Percentiles rank a stretch among this genome's conserved stretches.
These are phyloP conservation scores for Cheirogaleus major DNA, from an alignment of 2,797 vertebrate genomes.

Conservation along the genomic window DNA sequence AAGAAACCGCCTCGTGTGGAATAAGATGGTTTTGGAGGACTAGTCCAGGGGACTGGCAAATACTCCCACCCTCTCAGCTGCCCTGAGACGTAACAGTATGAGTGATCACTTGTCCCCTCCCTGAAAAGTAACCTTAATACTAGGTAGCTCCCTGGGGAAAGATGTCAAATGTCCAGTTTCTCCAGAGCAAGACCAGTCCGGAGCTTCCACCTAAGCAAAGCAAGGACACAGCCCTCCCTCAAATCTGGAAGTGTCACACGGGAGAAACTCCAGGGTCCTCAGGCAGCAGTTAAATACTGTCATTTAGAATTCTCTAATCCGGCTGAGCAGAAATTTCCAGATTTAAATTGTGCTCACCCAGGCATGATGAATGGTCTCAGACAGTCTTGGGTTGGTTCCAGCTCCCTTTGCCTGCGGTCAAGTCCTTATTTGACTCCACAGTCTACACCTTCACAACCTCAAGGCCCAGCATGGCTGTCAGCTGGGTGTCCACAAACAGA, in stretches of 20 bases:
- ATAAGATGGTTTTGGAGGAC: background rate
- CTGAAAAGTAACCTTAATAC: background rate
- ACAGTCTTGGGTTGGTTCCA: conserved; percentile 42
- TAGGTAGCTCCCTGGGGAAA: background rate
- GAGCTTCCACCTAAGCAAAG: background rate
- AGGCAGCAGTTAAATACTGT: conserved; percentile 49
- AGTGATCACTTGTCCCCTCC: background rate
- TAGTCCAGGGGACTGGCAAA: background rate
- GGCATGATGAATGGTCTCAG: conserved; percentile 60
- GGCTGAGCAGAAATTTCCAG: conserved; percentile 73
- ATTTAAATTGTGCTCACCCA: conserved; percentile 61
- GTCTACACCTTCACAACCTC: background rate
- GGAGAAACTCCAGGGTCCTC: conserved; percentile 31
- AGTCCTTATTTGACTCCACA: conserved; percentile 61
- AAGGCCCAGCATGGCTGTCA: background rate
- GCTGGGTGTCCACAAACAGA: background rate
- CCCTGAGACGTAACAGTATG: background rate
- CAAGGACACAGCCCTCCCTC: background rate
- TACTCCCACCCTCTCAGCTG: background rate
- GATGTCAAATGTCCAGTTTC: background rate
- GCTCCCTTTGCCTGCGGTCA: background rate
- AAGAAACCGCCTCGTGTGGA: background rate
- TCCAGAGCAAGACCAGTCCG: background rate
- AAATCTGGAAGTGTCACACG: background rate
- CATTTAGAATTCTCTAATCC: conserved; percentile 65